A percentile compares a stretch with the other conserved stretches of the same genome.
Evolutionary conservation across 2,113 vertebrate species (phyloP).

Genomic region (Cyprinodon tularosa): DNA sequence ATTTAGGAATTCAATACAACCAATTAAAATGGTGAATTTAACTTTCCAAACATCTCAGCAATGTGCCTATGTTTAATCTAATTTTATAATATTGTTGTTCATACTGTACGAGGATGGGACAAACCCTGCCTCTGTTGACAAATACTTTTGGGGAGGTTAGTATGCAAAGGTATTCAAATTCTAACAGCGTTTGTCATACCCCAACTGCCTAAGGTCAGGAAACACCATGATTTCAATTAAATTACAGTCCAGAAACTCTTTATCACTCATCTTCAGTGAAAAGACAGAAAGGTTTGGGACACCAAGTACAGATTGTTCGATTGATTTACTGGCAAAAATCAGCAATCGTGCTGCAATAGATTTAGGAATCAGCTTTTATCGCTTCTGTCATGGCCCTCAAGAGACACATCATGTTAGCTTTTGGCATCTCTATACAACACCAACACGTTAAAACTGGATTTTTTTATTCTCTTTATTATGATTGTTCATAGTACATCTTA

Average conservation of each 20-base stretch:
- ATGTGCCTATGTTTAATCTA: too few relatives aligned
- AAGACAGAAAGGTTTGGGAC: not conserved
- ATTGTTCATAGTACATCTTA: not conserved
- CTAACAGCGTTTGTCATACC: too few relatives aligned
- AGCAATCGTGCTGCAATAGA: not conserved
- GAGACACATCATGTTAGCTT: not conserved
- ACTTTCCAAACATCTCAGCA: too few relatives aligned
- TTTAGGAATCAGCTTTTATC: not conserved
- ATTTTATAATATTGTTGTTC: too few relatives aligned
- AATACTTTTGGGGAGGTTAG: too few relatives aligned
- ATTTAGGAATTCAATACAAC: too few relatives aligned
- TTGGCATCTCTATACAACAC: not conserved
- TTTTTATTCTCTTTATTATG: not conserved
- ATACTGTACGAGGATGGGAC: too few relatives aligned
- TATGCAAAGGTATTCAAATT: too few relatives aligned
- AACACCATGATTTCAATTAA: not conserved
- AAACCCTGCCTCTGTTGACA: too few relatives aligned
- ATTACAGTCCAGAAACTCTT: not conserved
- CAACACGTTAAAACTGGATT: not conserved
- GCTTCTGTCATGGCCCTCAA: not conserved
- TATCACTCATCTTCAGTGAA: not conserved
- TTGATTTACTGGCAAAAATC: not conserved
- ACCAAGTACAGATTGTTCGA: not conserved
- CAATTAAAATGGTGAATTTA: too few relatives aligned
- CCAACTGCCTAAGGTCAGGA: not conserved